A percentile compares a stretch with the other conserved stretches of the same genome.
phyloP scores from a whole-genome alignment of 2,888 invertebrate genomes.

The Tetropium fuscum region DNA sequence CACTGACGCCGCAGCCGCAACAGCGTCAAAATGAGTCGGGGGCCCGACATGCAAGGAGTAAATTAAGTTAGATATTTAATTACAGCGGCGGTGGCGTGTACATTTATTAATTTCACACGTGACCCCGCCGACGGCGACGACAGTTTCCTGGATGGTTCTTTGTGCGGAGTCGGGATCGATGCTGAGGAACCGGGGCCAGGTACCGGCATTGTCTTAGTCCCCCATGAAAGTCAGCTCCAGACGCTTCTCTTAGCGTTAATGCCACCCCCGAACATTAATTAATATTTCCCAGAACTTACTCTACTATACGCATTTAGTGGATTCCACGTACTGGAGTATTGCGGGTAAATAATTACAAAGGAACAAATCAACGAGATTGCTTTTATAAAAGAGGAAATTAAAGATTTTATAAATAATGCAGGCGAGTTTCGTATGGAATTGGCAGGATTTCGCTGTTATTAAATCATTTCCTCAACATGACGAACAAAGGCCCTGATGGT shows the following conservation, averaged over 20 bases:
- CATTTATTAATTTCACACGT: conserved; percentile 65
- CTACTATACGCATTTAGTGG: conserved; percentile 5
- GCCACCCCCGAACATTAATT: conserved; percentile 24
- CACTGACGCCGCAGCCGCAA: conserved; percentile 33
- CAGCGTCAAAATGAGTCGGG: conserved; percentile 29
- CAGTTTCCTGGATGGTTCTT: conserved; percentile 58
- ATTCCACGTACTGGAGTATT: conserved; percentile 16
- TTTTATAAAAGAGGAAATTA: conserved; percentile 18
- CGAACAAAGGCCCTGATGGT: too few species aligned
- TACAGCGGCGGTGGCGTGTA: conserved; percentile 59
- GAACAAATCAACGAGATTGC: conserved; percentile 8
- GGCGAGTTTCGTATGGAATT: conserved; percentile 3
- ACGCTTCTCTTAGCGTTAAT: conserved; percentile 10
- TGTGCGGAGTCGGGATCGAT: conserved; percentile 51
- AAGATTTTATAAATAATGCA: conserved; percentile 10
- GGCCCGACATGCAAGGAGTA: conserved; percentile 56
- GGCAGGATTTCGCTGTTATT: neutral
- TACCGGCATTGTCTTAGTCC: conserved; percentile 55
- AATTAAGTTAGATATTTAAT: conserved; percentile 64
- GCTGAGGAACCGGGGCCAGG: conserved; percentile 51
- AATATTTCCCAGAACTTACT: conserved; percentile 26
- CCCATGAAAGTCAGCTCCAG: conserved; percentile 14
- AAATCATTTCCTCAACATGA: neutral
- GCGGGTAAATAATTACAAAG: conserved; percentile 13
- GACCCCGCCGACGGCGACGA: conserved; percentile 54